Evolutionary conservation across 1,140 invertebrate genomes (phyloP), one percentile per base, ranked within the genome.

Genomic region (Drosophila virilis): DNA sequence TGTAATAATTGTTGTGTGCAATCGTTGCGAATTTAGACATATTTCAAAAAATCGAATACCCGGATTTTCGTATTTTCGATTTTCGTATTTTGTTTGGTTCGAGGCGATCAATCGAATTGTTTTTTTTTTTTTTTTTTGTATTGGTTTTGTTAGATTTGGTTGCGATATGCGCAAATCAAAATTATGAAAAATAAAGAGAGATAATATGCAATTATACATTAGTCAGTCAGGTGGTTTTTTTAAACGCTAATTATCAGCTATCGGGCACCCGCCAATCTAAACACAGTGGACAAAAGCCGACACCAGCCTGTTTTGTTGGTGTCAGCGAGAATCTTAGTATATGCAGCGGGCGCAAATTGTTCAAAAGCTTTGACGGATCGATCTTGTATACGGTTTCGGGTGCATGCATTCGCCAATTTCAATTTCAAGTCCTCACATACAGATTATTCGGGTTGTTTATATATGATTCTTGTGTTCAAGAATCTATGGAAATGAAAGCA

Each of bases 341-440:
- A 43, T 6, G 7, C 2, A 6, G 15, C 60, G 60, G 32, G 42
- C 50, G 59, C 17, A 54, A 50, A 46, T 64, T 46, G 33, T 67
- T 75, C 40, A 68, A 89, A 84, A 80, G 80, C 80, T 80, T 73
- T 79, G 84, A 89, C 84, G 72, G 84, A 89, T 89, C 84, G 84
- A 89, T 80, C 74, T 69, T 45, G 15, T 79, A 69, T 50, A 82
- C 83, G 83, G 84, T 68, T 89, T 89, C 84, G 84, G 84, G 84
- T 88, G 84, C 77, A 84, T 89, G 84, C 84, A 70, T 80, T 80
- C 52, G 74, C 84, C 84, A 89, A 89, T 89, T 83, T 33, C 84
- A 89, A 89, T 89, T 83, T 33, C 13, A 67, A 64, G 74, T 55
- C 40, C 52, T 77, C 64, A 71, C 35, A 46, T 45, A 74, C 13